Evolutionary conservation across 2,113 vertebrate genomes (phyloP).

Genomic region (Scomber colias): DNA sequence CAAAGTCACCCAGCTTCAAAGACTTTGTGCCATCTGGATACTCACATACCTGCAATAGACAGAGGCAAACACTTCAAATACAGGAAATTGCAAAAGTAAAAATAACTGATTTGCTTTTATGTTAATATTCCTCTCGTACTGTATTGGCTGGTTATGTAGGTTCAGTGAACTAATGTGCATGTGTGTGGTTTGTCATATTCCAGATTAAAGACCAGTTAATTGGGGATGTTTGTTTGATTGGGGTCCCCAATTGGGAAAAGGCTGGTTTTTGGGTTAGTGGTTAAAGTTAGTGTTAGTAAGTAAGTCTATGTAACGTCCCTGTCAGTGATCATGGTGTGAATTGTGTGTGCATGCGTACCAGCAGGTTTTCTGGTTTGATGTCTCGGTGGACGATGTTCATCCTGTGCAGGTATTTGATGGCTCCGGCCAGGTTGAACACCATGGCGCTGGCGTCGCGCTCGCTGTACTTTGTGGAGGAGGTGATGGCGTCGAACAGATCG

Average conservation of each 20-base stretch:
- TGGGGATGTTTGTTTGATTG: too few species aligned
- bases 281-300: too few species aligned
- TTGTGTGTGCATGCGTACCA: slow-evolving; percentile 83
- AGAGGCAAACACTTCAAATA: neutral
- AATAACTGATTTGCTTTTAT: too few species aligned
- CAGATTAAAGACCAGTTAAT: too few species aligned
- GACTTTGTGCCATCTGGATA: slow-evolving; percentile 97
- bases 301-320: too few species aligned
- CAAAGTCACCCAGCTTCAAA: slow-evolving; percentile 97
- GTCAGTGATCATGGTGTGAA: too few species aligned
- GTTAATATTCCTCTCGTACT: too few species aligned
- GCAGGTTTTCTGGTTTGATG: slow-evolving; percentile 98
- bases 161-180: neutral
- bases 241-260: too few species aligned
- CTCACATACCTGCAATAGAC: slow-evolving; percentile 90
- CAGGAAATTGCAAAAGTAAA: too few species aligned
- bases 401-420: slow-evolving; percentile 93
- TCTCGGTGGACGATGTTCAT: slow-evolving; percentile 98
- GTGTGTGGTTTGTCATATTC: neutral
- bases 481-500: slow-evolving; percentile 98
- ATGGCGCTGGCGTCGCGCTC: slow-evolving; percentile 96
- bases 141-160: too few species aligned
- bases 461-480: slow-evolving; percentile 97
- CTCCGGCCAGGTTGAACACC: slow-evolving; percentile 95
- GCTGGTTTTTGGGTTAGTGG: too few species aligned